Evolutionary conservation across 2,113 vertebrate species (phyloP), one percentile per base, ranked within the genome.

Genomic region (Tragelaphus scriptus): DNA sequence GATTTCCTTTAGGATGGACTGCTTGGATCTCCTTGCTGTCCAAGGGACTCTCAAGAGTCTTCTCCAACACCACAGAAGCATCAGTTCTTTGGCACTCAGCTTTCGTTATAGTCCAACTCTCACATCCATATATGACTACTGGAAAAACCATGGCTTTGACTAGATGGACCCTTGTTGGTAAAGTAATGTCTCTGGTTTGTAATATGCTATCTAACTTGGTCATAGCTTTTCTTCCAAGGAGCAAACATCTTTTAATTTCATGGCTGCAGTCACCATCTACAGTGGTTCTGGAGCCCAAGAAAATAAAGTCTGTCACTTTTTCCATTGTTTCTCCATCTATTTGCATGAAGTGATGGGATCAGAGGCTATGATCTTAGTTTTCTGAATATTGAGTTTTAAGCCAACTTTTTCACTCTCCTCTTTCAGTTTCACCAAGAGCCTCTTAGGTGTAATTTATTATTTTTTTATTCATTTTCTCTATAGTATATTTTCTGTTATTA

Each of bases 51-150:
- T 36, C 17, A 71, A n/a, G 10, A 71, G n/a, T 71, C 65, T 71
- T 36, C n/a, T 71, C n/a, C 19, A 36, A 71, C 0, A 71, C 65
- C n/a, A 36, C n/a, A 36, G 1, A 36, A 36, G n/a, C 65, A 36
- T 71, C 65, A 71, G 0, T 0, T 21, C 5, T 71, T 71, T 5
- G 2, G 9, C 4, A 1, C 17, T 68, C n/a, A 71, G 65, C n/a
- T 71, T 71, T 71, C 65, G 11, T 36, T 21, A 71, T 4, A 36
- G 65, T 21, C 19, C 65, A 71, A n/a, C n/a, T 71, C 8, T 71
- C n/a, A 71, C 65, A 71, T 71, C 17, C 65, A 71, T 11, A 71
- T n/a, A 2, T 36, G n/a, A 71, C 65, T 36, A 21, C 17, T 36
- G 65, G n/a, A 36, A 36, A 71, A 71, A 71, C 17, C n/a, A 23